Base-by-base conservation (phyloP, 2,888 invertebrate species). In the Tineola bisselliella region DNA sequence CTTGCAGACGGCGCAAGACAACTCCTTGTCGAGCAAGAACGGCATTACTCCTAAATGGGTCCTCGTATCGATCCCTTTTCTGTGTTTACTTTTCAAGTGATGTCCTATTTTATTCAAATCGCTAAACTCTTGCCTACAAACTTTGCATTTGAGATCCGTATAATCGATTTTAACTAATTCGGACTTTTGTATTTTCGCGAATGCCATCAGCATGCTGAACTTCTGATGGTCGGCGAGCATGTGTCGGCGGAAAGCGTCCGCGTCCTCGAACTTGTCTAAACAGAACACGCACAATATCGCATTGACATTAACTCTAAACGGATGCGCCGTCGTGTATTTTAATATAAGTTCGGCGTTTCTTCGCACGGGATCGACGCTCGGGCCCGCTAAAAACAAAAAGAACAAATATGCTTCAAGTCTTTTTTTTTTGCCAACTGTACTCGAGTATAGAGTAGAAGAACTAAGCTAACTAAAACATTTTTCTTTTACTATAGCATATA, bases 221-320 rank as follows among this genome's bases (percentile, higher is more conserved):
- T 44, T 62, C 2, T 64, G 64, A 63, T 84, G 84, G 6, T 65
- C 66, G 0, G 30, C 71, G 43, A 72, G 70, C 83, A 84, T 84
- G 62, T 86, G 86, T 15, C 66, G 66, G 63, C 84, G 75, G 67
- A 80, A 84, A 60, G 68, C 65, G 2, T 70, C 62, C 1, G 81
- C 76, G 54, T 79, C 76, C 43, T 76, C 73, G 68, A 73, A 81
- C 62, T 71, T 72, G 65, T 82, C 83, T 63, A 75, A 74, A 72
- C 86, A 86, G 73, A 79, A 84, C 38, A 84, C 83, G 71, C 86
- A 86, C 66, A 82, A 77, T 76, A 86, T 78, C 60, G 70, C 68
- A 62, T 79, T 75, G 65, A 79, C 81, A 10, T 81, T 82, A 52
- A 84, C 77, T 68, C 81, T 76, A 79, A 86, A 86, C 67, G 86